A percentile compares a stretch with the other conserved stretches of the same genome.
Evolutionary conservation across 2,113 vertebrate genomes (phyloP).

Genomic region (Archilochus colubris): DNA sequence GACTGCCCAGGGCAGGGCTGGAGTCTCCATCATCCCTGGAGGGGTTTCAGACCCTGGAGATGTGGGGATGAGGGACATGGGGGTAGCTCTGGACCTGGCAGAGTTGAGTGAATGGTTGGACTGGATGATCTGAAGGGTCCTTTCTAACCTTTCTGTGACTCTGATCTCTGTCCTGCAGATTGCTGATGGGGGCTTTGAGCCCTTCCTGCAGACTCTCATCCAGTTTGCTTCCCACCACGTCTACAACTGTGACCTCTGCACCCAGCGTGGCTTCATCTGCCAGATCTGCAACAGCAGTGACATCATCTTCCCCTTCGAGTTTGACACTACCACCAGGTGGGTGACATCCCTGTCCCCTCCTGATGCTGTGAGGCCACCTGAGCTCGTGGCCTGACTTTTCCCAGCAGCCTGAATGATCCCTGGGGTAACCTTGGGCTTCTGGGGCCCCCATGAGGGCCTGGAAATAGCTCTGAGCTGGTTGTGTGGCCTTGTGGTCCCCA

Average conservation of each 20-base stretch:
- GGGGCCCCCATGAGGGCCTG: not conserved
- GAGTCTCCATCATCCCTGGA: too few species aligned
- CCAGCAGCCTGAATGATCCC: not conserved
- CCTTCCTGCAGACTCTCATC: slow-evolving; percentile 80
- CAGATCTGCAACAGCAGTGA: slow-evolving; percentile 87
- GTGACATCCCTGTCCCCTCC: rapidly evolving
- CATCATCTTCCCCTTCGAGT: slow-evolving; percentile 96
- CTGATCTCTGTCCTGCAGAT: slow-evolving; percentile 75
- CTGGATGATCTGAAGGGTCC: too few species aligned
- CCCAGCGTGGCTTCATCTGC: slow-evolving; percentile 94
- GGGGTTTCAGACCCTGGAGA: too few species aligned
- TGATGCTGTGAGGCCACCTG: rapidly evolving
- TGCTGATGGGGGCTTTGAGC: slow-evolving; percentile 79
- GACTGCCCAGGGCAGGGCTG: too few species aligned
- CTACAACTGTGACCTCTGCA: slow-evolving; percentile 91
- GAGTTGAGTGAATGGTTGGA: too few species aligned
- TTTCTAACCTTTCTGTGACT: too few species aligned
- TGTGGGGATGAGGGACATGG: too few species aligned
- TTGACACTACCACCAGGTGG: slow-evolving; percentile 89
- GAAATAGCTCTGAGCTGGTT: not conserved
- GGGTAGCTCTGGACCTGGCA: too few species aligned
- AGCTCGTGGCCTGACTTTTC: not conserved
- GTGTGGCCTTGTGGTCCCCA: rapidly evolving
- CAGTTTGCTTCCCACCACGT: slow-evolving; percentile 87
- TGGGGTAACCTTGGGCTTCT: rapidly evolving